phyloP scores from a whole-genome alignment of 2,113 vertebrate species.

The Parus major region DNA sequence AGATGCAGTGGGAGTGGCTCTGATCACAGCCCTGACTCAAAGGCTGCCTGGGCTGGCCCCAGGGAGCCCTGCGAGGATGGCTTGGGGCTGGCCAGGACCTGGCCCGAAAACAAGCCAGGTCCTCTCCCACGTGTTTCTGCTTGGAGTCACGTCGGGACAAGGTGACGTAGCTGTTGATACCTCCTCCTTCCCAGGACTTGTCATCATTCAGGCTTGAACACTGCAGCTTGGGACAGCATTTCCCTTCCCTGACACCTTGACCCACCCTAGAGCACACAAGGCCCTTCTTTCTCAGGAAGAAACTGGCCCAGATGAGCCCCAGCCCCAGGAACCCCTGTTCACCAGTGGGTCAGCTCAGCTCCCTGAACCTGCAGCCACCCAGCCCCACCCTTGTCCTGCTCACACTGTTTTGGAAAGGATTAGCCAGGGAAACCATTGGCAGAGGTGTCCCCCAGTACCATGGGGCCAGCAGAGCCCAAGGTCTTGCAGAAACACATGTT shows the following conservation, averaged over 20 bases:
- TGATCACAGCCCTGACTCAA: background rate
- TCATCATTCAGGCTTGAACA: background rate
- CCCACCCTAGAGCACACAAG: fast-evolving
- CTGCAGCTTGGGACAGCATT: background rate
- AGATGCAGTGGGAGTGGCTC: background rate
- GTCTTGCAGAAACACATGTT: constrained; percentile 5
- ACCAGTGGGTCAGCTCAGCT: background rate
- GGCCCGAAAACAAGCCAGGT: background rate
- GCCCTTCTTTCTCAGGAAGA: background rate
- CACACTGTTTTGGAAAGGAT: background rate
- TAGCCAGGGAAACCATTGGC: background rate
- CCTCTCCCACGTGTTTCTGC: background rate
- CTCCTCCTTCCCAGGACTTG: background rate
- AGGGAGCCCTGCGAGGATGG: background rate
- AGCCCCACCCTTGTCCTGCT: background rate
- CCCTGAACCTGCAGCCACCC: background rate
- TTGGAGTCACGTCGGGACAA: background rate
- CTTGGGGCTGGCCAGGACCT: background rate
- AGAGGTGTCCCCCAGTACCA: background rate
- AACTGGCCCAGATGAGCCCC: fast-evolving
- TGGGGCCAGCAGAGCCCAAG: background rate
- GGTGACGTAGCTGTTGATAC: background rate
- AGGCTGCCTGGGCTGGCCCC: background rate
- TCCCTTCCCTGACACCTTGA: background rate
- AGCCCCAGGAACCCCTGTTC: fast-evolving